Evolutionary conservation across 2,888 invertebrate genomes (phyloP).

Genomic region (Onthophagus sagittarius): DNA sequence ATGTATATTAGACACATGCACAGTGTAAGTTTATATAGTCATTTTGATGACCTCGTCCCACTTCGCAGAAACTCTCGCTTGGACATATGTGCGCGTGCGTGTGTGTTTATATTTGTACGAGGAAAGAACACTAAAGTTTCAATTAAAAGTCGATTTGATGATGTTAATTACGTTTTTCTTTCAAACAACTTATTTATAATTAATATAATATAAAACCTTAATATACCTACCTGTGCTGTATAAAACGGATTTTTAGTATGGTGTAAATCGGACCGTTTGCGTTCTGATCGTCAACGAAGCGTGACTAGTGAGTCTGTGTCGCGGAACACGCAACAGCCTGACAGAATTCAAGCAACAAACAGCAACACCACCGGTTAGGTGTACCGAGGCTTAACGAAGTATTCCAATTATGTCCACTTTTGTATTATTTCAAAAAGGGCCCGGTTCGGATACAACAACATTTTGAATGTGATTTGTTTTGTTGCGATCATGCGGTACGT

Average conservation of each 20-base stretch:
- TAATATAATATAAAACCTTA: neutral
- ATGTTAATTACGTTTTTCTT: neutral
- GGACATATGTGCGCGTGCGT: neutral
- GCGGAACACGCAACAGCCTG: neutral
- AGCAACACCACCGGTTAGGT: neutral
- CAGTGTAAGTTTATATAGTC: neutral
- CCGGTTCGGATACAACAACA: neutral
- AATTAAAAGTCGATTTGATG: neutral
- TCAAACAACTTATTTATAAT: neutral
- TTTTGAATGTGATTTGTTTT: neutral
- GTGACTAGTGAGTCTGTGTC: neutral
- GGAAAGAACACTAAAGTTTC: neutral
- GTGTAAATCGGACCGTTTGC: neutral
- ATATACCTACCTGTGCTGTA: neutral
- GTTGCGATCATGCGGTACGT: neutral
- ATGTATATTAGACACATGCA: neutral
- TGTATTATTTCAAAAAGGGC: neutral
- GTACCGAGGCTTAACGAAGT: neutral
- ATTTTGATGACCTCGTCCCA: neutral
- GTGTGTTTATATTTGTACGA: neutral
- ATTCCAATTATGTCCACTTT: neutral
- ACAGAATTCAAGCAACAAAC: neutral
- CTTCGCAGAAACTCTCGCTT: neutral
- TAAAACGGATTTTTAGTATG: neutral
- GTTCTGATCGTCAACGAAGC: neutral